phyloP scores from a whole-genome alignment of 1,140 invertebrate genomes.

The Drosophila tsacasi region DNA sequence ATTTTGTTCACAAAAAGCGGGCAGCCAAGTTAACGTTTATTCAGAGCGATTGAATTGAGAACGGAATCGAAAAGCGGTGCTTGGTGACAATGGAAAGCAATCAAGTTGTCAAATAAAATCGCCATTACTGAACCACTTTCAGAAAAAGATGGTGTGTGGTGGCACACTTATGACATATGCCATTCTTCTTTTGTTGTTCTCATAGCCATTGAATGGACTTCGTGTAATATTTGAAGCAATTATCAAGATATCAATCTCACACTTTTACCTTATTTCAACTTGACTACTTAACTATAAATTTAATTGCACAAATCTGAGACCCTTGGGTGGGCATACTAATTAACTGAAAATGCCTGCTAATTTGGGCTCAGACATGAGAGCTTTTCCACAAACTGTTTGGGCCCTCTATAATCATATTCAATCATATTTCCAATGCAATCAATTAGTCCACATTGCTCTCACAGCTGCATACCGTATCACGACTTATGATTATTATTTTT shows the following conservation, averaged over 20 bases:
- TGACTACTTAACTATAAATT: neutral
- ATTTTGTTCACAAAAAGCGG: neutral
- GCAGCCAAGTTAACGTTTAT: neutral
- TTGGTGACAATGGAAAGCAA: conserved; percentile 39
- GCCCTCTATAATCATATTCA: conserved; percentile 38
- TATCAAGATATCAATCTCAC: conserved; percentile 26
- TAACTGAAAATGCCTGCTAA: conserved; percentile 14
- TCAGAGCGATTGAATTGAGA: conserved; percentile 23
- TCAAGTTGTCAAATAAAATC: conserved; percentile 48
- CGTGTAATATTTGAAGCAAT: conserved; percentile 3
- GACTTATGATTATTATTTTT: conserved; percentile 66
- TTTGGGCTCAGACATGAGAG: conserved; percentile 19
- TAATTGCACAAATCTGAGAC: conserved; percentile 23
- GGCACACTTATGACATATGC: conserved; percentile 26
- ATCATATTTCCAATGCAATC: conserved; percentile 57
- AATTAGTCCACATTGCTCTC: conserved; percentile 58
- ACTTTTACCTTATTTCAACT: conserved; percentile 5
- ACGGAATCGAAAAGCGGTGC: conserved; percentile 22
- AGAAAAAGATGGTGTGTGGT: conserved; percentile 32
- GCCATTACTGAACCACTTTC: conserved; percentile 37
- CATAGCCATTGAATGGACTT: conserved; percentile 11
- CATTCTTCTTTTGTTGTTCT: conserved; percentile 22
- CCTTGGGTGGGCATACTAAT: conserved; percentile 14
- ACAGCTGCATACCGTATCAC: conserved; percentile 45
- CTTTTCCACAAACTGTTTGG: conserved; percentile 26